These are phyloP conservation scores for Siniperca knerii DNA, from an alignment of 2,113 vertebrate species.

Conservation along the genomic window DNA sequence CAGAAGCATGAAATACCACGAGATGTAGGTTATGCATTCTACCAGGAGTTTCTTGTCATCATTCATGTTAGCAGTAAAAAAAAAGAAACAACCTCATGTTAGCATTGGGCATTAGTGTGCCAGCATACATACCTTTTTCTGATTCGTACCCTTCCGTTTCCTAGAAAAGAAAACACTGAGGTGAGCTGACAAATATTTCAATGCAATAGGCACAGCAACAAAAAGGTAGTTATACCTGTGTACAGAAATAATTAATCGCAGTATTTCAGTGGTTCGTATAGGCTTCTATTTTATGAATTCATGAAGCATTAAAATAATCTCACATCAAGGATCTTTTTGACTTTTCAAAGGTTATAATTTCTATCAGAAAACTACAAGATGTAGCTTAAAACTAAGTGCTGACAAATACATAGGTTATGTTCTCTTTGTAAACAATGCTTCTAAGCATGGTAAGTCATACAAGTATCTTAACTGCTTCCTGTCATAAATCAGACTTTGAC, in stretches of 20 bases:
- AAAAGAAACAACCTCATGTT: slow-evolving; percentile 33
- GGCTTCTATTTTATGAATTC: background rate
- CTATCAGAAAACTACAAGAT: background rate
- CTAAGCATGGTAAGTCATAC: background rate
- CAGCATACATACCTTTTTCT: slow-evolving; percentile 94
- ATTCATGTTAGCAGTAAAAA: slow-evolving; percentile 30
- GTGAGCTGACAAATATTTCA: slow-evolving; percentile 2
- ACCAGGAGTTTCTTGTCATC: slow-evolving; percentile 46
- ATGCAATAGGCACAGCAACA: background rate
- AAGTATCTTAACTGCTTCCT: background rate
- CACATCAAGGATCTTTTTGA: background rate
- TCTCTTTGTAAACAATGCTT: background rate
- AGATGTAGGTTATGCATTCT: slow-evolving; percentile 19
- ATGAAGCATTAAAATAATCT: background rate
- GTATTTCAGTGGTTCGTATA: background rate
- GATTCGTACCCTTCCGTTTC: slow-evolving; percentile 93
- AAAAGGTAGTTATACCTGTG: background rate
- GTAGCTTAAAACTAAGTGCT: too few relatives aligned
- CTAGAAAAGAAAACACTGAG: slow-evolving; percentile 80
- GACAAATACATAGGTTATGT: background rate
- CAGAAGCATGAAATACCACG: slow-evolving; percentile 36
- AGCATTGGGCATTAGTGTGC: slow-evolving; percentile 20
- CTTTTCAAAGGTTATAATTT: background rate
- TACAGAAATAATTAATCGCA: background rate
- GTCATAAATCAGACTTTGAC: background rate